These are phyloP conservation scores for Cyprinodon tularosa DNA, from an alignment of 2,113 vertebrate species.

Conservation along the genomic window DNA sequence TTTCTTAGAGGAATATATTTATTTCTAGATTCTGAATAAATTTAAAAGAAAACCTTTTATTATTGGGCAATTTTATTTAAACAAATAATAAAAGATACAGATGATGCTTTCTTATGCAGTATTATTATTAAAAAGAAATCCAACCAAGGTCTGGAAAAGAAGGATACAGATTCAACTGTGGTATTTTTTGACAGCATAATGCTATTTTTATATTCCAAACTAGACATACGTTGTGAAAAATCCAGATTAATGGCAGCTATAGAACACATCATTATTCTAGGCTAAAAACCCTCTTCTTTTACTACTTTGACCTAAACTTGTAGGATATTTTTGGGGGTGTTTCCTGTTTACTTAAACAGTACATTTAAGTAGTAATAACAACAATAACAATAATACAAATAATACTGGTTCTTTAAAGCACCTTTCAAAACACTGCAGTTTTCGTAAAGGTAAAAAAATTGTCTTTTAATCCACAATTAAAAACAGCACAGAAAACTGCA, in stretches of 20 bases:
- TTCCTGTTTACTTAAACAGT: not conserved
- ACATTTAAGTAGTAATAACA: too few relatives aligned
- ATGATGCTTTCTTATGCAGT: not conserved
- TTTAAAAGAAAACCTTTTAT: too few relatives aligned
- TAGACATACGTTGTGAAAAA: not conserved
- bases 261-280: slow-evolving; percentile 27
- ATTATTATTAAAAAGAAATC: not conserved
- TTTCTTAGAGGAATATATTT: too few relatives aligned
- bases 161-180: not conserved
- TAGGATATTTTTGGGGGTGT: slow-evolving; percentile 27
- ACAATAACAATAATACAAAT: too few relatives aligned
- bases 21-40: too few relatives aligned
- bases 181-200: not conserved
- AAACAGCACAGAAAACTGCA: too few relatives aligned
- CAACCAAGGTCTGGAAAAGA: not conserved
- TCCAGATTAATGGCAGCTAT: slow-evolving; percentile 23
- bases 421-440: too few relatives aligned
- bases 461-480: too few relatives aligned
- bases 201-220: not conserved
- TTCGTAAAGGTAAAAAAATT: too few relatives aligned
- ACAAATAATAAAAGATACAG: not conserved
- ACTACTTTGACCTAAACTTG: slow-evolving; percentile 42
- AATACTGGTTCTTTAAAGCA: too few relatives aligned
- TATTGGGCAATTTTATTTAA: not conserved
- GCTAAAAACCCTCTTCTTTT: slow-evolving; percentile 8